phyloP scores from a whole-genome alignment of 2,888 invertebrate genomes.

The Epirrita christyi region DNA sequence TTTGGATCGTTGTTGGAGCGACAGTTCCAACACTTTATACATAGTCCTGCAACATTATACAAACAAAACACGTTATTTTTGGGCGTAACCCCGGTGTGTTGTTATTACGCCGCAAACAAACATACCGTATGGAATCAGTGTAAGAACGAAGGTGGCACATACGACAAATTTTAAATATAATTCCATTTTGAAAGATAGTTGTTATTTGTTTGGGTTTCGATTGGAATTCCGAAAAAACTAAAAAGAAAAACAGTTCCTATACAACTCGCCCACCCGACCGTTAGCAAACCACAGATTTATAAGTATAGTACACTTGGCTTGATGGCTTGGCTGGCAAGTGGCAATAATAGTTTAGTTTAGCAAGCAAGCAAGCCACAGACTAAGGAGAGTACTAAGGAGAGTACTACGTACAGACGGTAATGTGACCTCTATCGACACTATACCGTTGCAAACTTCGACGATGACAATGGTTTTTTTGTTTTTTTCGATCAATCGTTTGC shows the following conservation, averaged over 20 bases:
- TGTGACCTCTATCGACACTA: too few species aligned
- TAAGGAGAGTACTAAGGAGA: too few species aligned
- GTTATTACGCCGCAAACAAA: not conserved
- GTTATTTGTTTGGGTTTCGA: not conserved
- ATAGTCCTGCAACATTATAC: conserved; percentile 75
- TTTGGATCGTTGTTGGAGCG: conserved; percentile 95
- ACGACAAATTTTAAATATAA: conserved; percentile 9
- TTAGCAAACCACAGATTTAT: too few species aligned
- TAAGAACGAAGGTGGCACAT: conserved; percentile 35
- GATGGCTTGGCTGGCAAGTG: too few species aligned
- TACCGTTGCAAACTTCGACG: too few species aligned
- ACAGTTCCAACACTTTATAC: conserved; percentile 96
- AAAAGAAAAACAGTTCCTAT: not conserved
- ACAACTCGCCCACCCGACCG: too few species aligned
- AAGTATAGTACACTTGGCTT: too few species aligned
- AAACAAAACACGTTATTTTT: conserved; percentile 31
- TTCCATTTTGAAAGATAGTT: conserved; percentile 23
- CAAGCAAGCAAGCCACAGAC: too few species aligned
- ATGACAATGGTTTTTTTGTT: too few species aligned
- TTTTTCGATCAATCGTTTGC: too few species aligned
- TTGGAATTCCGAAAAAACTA: not conserved
- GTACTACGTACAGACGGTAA: too few species aligned
- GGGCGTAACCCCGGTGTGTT: conserved; percentile 59
- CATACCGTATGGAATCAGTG: conserved; percentile 50
- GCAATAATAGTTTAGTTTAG: too few species aligned